phyloP scores from a whole-genome alignment of 2,113 vertebrate genomes.

The Ailuropoda melanoleuca region DNA sequence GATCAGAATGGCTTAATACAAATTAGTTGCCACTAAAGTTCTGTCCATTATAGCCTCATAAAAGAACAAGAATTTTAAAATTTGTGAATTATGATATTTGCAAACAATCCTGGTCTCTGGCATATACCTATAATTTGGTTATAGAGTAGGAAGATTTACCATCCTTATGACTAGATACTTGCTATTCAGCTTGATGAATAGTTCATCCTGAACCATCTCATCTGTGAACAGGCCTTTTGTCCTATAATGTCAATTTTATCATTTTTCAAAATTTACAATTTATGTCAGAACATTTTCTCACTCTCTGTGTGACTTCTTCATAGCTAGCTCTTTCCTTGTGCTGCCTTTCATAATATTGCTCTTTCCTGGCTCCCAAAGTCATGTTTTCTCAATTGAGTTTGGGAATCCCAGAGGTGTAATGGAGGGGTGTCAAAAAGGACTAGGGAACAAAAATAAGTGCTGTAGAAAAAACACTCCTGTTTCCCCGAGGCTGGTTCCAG shows the following conservation, averaged over 20 bases:
- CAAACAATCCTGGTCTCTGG: not conserved
- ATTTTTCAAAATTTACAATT: slow-evolving; percentile 50
- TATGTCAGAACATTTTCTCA: slow-evolving; percentile 39
- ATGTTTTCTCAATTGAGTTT: not conserved
- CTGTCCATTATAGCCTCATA: not conserved
- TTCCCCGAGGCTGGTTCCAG: not conserved
- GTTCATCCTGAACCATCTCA: slow-evolving; percentile 44
- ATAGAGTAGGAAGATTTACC: not conserved
- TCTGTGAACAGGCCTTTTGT: slow-evolving; percentile 16
- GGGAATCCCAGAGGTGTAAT: not conserved
- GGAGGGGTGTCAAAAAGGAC: not conserved
- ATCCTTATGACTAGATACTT: slow-evolving; percentile 28
- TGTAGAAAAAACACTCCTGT: not conserved
- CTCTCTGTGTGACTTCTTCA: not conserved
- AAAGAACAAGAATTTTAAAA: not conserved
- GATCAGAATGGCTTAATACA: not conserved
- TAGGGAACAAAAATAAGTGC: not conserved
- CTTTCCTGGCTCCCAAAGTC: not conserved
- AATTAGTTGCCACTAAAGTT: not conserved
- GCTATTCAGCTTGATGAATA: slow-evolving; percentile 34
- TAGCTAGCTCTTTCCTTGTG: not conserved
- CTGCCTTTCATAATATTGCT: not conserved
- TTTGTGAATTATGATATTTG: not conserved
- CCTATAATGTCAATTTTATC: slow-evolving; percentile 46
- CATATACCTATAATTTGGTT: slow-evolving; percentile 37